Evolutionary conservation across 2,797 vertebrate genomes (phyloP).

Genomic region (Sebastes nivosus): DNA sequence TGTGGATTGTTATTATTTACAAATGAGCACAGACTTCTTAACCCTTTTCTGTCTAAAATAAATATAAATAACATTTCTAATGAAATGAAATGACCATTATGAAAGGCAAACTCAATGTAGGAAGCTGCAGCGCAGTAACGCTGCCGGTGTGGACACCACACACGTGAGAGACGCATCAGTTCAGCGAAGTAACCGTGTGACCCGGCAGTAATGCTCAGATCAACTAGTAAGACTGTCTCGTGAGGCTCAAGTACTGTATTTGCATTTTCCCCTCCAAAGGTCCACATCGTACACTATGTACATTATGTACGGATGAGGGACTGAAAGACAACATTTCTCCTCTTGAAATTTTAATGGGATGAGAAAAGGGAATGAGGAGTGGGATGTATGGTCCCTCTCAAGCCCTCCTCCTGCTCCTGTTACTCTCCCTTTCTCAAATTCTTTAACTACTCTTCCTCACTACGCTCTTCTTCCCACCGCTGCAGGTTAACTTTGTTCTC

Average conservation of each 20-base stretch:
- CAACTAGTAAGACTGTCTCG: neutral
- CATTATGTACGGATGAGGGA: conserved; percentile 24
- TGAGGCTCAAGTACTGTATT: neutral
- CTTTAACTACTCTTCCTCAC: neutral
- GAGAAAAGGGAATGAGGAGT: neutral
- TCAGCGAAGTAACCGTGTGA: no score
- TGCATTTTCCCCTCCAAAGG: conserved; percentile 5
- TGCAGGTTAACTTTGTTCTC: neutral
- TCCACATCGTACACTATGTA: neutral
- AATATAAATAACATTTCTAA: no score
- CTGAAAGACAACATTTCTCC: neutral
- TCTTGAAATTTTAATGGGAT: conserved; percentile 27
- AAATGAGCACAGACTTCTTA: no score
- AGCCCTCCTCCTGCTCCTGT: neutral
- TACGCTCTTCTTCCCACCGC: neutral
- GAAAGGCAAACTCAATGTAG: no score
- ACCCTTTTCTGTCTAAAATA: no score
- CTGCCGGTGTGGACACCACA: no score
- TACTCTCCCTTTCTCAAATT: neutral
- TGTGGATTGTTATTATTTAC: no score
- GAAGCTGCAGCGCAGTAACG: no score
- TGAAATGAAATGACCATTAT: no score
- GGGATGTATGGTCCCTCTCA: neutral
- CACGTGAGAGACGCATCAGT: no score
- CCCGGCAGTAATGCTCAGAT: neutral